These are phyloP conservation scores for Simalia tracyae DNA, from an alignment of 2,797 vertebrate genomes.

Conservation along the genomic window DNA sequence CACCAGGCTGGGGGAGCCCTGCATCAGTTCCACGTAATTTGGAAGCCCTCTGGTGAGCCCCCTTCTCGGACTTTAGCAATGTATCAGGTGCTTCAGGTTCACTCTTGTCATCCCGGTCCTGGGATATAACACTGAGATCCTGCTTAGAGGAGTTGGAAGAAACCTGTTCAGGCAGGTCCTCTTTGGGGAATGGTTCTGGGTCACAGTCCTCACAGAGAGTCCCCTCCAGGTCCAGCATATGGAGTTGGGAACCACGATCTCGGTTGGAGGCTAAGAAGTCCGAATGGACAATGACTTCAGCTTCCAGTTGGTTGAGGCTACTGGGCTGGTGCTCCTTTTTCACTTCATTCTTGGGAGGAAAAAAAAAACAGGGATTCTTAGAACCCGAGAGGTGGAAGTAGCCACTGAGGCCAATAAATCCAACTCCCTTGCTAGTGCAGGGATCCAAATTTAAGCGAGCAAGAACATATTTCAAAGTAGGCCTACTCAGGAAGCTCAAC, in stretches of 20 bases:
- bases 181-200: slow-evolving; percentile 23
- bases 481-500: not conserved
- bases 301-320: slow-evolving; percentile 87
- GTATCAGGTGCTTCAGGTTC: slow-evolving; percentile 25
- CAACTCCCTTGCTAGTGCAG: not conserved
- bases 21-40: slow-evolving; percentile 69
- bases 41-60: slow-evolving; percentile 51
- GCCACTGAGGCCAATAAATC: not conserved
- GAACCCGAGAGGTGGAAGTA: not conserved
- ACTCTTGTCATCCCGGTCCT: not conserved
- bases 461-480: not conserved
- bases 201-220: slow-evolving; percentile 48
- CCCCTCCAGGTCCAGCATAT: slow-evolving; percentile 56
- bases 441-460: not conserved
- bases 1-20: slow-evolving; percentile 82
- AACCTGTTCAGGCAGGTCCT: not conserved
- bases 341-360: slow-evolving; percentile 71
- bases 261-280: slow-evolving; percentile 82
- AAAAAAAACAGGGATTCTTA: not conserved
- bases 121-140: not conserved
- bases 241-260: slow-evolving; percentile 64
- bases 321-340: slow-evolving; percentile 73
- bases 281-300: slow-evolving; percentile 95
- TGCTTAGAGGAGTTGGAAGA: slow-evolving; percentile 39
- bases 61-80: slow-evolving; percentile 27